phyloP scores from a whole-genome alignment of 2,888 invertebrate genomes.

The Seladonia tumulorum region DNA sequence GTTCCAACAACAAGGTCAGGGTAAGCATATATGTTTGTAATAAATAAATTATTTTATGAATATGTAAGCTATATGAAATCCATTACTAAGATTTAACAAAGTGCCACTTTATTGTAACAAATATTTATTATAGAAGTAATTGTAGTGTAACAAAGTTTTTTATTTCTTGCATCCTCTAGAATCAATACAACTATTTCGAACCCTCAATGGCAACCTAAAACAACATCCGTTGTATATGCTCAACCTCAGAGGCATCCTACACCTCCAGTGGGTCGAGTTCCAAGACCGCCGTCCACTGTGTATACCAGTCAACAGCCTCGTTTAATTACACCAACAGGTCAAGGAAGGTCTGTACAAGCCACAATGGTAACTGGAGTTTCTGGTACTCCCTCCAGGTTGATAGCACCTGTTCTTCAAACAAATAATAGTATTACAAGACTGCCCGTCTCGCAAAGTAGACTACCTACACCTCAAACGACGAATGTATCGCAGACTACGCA shows the following conservation, averaged over 20 bases:
- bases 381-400: slow-evolving; percentile 79
- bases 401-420: slow-evolving; percentile 80
- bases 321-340: slow-evolving; percentile 75
- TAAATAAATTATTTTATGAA: neutral
- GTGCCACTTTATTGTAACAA: neutral
- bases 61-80: neutral
- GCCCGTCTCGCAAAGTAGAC: slow-evolving; percentile 78
- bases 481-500: slow-evolving; percentile 77
- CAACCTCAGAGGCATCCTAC: slow-evolving; percentile 80
- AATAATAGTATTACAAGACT: slow-evolving; percentile 78
- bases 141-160: slow-evolving; percentile 7
- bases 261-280: slow-evolving; percentile 79
- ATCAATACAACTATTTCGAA: slow-evolving; percentile 77
- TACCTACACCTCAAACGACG: slow-evolving; percentile 77
- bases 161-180: slow-evolving; percentile 63
- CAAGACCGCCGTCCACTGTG: slow-evolving; percentile 75
- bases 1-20: slow-evolving; percentile 79
- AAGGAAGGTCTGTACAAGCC: slow-evolving; percentile 80
- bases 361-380: slow-evolving; percentile 80
- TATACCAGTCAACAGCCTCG: slow-evolving; percentile 79
- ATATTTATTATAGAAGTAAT: slow-evolving; percentile 15
- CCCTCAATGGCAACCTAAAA: slow-evolving; percentile 81
- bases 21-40: slow-evolving; percentile 67
- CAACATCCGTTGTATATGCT: slow-evolving; percentile 80
- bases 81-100: slow-evolving; percentile 14